Base-by-base conservation (phyloP, 2,113 vertebrate genomes). In the Tenrec ecaudatus region DNA sequence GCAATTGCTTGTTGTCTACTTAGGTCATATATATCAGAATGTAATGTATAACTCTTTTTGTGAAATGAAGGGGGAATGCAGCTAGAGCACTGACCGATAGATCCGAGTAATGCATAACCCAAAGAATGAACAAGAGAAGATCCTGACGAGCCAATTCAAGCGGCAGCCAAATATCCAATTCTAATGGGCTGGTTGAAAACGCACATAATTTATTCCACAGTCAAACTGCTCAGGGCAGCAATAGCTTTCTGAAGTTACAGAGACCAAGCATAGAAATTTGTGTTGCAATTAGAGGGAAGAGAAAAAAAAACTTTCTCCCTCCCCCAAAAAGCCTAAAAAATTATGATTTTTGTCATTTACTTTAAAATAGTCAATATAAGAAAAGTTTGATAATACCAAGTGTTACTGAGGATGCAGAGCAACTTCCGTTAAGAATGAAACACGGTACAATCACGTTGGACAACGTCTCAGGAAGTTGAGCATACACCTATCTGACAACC, bases 191-290 rank as follows among this genome's bases (percentile, higher is more conserved):
- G 27, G 62, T 77, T 84, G 43, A 25, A 86, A 92, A 92, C 9
- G 75, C 43, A 58, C 85, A 76, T 71, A 82, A 64, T 86, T 64
- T 78, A 81, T 95, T 38, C 27, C 36, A 69, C 64, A 87, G 58
- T 60, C 62, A 89, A 87, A 31, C 75, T 31, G 64, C 19, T 22
- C 68, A 27, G 6, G 23, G 86, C 84, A 95, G 90, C 33, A 83
- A 62, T 60, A 85, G 23, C 58, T 64, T 69, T 60, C 66, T 53
- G 36, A 23, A 27, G 66, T 93, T 81, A 22, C 15, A 89, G 38
- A 91, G 57, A 95, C 47, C 57, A 66, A 94, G 75, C 0, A 31
- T 75, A 82, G 90, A 83, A 82, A 76, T 22, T 71, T 88, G 40
- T 84, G 77, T 38, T 88, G 79, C 88, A 91, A 95, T 31, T 64